Evolutionary conservation across 64 coral and sea anemone genomes (phyloP), one percentile per base, ranked within the genome.

Genomic region (Dendronephthya gigantea): DNA sequence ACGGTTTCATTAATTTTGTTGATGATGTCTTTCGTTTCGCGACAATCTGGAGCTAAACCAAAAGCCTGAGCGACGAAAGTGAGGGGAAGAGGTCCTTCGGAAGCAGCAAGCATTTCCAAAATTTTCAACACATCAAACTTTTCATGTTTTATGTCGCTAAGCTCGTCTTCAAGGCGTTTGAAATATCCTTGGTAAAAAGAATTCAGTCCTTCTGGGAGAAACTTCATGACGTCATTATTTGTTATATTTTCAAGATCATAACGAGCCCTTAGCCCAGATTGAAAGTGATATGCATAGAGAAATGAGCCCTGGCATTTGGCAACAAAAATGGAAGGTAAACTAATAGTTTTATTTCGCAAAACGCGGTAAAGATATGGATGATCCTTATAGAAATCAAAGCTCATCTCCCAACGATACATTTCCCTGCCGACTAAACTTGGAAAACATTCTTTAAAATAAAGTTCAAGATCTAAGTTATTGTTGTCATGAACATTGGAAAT

Each of bases 121-220:
- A 89, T 43, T 7, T n/a, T 31, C 28, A 48, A 83, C 19, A 89
- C 62, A 62, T 62, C 55, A 62, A 62, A 7, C 7, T 62, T 27
- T 39, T 37, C 35, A 28, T 89, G 29, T 47, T 83, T 82, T 8
- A 83, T 49, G 37, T 65, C 81, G 23, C 47, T 55, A 35, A 89
- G 48, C 51, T 83, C 87, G 50, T 29, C 55, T 22, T 48, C 81
- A 66, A 89, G 39, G 66, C 51, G 35, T 83, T 41, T 59, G 29
- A 89, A 89, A 27, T 89, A 89, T 41, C 40, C 76, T 62, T 83
- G 79, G 75, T 89, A 89, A 29, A 89, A 40, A 19, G 87, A 83
- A 3, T 50, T 58, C 25, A 89, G 65, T 7, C 87, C 87, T 83
- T 83, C 28, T 8, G 87, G 87, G 65, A 89, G 83, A n/a, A 83